These are phyloP conservation scores for Heliconius ethilla DNA, from an alignment of 2,888 invertebrate species.

Conservation along the genomic window DNA sequence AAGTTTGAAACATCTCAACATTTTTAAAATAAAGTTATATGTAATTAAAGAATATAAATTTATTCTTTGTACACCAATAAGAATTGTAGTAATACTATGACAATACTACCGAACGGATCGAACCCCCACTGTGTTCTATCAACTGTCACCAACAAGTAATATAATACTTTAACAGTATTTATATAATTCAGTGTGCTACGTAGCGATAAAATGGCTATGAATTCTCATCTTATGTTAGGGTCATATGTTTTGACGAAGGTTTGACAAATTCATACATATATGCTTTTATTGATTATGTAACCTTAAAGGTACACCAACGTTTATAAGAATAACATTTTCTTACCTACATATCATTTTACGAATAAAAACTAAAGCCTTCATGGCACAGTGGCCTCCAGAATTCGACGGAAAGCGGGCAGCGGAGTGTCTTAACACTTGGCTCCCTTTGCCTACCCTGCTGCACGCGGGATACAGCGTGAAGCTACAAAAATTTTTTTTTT, in stretches of 20 bases:
- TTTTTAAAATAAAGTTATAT: too few species aligned
- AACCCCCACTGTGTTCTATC: not conserved
- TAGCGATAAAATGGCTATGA: conserved; percentile 14
- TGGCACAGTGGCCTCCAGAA: not conserved
- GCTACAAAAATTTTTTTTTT: not conserved
- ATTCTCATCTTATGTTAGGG: not conserved
- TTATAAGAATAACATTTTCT: not conserved
- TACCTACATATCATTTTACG: not conserved
- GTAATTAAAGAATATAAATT: too few species aligned
- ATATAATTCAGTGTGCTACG: not conserved
- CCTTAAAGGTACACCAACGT: conserved; percentile 2
- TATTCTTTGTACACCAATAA: too few species aligned
- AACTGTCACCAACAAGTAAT: not conserved
- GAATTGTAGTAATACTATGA: not conserved
- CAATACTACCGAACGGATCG: not conserved
- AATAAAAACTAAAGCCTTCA: not conserved
- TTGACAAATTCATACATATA: conserved; percentile 35
- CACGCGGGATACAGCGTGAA: not conserved
- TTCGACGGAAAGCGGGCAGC: too few species aligned
- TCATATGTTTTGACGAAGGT: conserved; percentile 33
- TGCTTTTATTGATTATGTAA: conserved; percentile 20
- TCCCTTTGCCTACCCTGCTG: not conserved
- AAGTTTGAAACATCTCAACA: not conserved
- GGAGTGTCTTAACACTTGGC: not conserved
- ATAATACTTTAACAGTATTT: not conserved